Base-by-base conservation (phyloP, 2,113 vertebrate genomes). In the Castor canadensis region DNA sequence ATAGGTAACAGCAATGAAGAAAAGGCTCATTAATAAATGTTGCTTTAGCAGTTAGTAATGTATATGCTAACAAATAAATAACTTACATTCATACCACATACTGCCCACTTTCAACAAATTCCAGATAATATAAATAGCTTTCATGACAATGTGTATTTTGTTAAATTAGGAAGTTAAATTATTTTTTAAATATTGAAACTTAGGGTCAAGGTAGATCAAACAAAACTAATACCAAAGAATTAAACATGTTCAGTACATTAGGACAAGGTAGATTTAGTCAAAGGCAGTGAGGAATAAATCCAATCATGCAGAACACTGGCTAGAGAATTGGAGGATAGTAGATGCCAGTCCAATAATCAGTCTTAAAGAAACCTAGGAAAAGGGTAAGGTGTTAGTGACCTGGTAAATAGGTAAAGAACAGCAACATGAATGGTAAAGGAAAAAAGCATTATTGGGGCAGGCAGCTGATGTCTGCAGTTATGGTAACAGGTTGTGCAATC, bases 131-230 rank as follows among this genome's bases (percentile, higher is more conserved):
- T 22, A 89, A 66, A 58, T 82, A 62, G 11, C 12, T 89, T 81
- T 79, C 35, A 60, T 43, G 22, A 77, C 12, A 56, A 62, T 66
- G 30, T 16, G 2, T 56, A 75, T n/a, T 24, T 91, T 95, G 47
- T 77, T 87, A 83, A 72, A 73, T 79, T 56, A 82, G 49, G 47
- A 90, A 40, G 12, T 86, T 62, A 75, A 60, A 83, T 47, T 85
- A 52, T 80, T 52, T 89, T 84, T 76, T 26, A 35, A 84, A 71
- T 87, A 40, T 38, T 83, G 43, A 92, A 96, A 88, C 81, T 77
- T 3, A 58, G 8, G 66, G 24, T 72, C 43, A 60, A 49, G 54
- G 43, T 28, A 38, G 4, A 32, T 90, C 28, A 93, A 52, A 60
- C 3, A 82, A 73, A 77, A 9, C 17, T 83, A 82, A 38, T 45